These are phyloP conservation scores for Carassius gibelio DNA, from an alignment of 2,113 vertebrate species.

Conservation along the genomic window DNA sequence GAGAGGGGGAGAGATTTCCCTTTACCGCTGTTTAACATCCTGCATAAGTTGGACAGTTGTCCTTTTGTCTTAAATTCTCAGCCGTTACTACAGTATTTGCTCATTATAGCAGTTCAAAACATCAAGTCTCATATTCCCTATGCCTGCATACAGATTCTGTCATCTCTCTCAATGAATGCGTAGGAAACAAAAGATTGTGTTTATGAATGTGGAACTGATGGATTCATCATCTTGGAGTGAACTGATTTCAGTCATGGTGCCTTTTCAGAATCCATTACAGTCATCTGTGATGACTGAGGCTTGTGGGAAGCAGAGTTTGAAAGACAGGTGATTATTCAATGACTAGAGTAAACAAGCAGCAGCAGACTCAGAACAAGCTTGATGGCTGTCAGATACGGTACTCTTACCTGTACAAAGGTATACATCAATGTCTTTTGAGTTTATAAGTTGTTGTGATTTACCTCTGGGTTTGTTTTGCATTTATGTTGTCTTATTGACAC, in stretches of 20 bases:
- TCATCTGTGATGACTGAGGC: constrained; percentile 48
- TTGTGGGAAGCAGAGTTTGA: constrained; percentile 9
- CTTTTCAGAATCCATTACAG: constrained; percentile 56
- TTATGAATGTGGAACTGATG: constrained; percentile 62
- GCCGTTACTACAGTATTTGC: constrained; percentile 13
- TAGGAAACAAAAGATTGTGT: constrained; percentile 59
- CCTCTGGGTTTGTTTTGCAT: not conserved
- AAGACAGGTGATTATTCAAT: constrained; percentile 38
- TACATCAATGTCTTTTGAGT: constrained; percentile 23
- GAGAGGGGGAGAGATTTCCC: not conserved
- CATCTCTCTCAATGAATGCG: constrained; percentile 51
- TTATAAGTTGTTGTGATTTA: constrained; percentile 15
- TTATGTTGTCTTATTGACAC: constrained; percentile 7
- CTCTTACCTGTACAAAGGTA: constrained; percentile 18
- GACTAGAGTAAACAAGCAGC: constrained; percentile 29
- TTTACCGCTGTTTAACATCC: not conserved
- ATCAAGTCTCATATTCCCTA: constrained; percentile 42
- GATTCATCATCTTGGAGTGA: constrained; percentile 53
- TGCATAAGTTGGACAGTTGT: not conserved
- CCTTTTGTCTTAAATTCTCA: constrained; percentile 6
- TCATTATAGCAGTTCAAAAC: constrained; percentile 51
- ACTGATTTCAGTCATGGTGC: constrained; percentile 53
- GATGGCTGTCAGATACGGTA: constrained; percentile 30
- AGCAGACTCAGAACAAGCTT: constrained; percentile 16
- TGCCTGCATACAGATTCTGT: constrained; percentile 42